Evolutionary conservation across 2,797 vertebrate genomes (phyloP).

Genomic region (Gambelia wislizenii): DNA sequence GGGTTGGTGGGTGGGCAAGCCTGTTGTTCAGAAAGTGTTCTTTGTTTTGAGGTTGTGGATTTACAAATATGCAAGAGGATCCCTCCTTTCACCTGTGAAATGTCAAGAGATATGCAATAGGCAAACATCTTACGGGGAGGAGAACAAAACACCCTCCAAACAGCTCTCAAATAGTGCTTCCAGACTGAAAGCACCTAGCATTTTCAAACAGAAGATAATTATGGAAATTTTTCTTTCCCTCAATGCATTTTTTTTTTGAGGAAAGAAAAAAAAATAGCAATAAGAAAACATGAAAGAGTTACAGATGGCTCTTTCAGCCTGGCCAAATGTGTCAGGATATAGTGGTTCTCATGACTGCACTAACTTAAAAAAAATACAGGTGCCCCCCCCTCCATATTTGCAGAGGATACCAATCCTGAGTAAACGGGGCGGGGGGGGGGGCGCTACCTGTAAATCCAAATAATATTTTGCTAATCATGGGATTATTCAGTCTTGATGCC

Average conservation of each 20-base stretch:
- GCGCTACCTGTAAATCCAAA: no score
- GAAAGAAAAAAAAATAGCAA: not conserved
- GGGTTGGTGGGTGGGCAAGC: no score
- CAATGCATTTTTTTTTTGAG: no score
- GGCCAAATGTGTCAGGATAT: no score
- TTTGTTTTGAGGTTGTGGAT: not conserved
- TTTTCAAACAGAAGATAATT: not conserved
- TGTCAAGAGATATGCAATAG: not conserved
- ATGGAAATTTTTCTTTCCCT: not conserved
- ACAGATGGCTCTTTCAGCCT: not conserved
- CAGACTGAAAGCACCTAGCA: not conserved
- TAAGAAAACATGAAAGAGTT: not conserved
- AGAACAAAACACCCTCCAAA: not conserved
- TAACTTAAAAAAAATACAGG: no score
- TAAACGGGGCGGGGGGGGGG: no score
- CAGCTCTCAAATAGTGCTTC: not conserved
- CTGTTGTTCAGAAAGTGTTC: not conserved
- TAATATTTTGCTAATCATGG: no score
- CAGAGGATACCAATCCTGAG: no score
- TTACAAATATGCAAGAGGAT: not conserved
- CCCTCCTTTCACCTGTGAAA: not conserved
- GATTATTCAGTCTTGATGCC: no score
- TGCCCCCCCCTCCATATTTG: no score
- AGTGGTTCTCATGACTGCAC: no score
- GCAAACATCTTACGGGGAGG: not conserved